These are phyloP conservation scores for Helobdella robusta DNA, from an alignment of 2,888 invertebrate species.

Conservation along the genomic window DNA sequence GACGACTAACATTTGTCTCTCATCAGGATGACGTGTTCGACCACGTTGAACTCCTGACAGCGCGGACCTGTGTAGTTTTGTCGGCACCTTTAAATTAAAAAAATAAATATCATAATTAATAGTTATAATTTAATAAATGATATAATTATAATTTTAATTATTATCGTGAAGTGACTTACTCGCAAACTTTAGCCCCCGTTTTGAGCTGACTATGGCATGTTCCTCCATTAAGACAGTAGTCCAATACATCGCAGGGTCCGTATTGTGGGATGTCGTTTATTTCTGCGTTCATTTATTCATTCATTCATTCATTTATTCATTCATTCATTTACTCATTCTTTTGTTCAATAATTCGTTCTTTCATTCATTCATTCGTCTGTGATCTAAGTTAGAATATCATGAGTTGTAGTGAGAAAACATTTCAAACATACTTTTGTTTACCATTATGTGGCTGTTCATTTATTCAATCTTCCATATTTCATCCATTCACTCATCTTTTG, in stretches of 20 bases:
- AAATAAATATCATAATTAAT: not conserved
- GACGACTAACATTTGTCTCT: slow-evolving; percentile 11
- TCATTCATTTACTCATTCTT: no score
- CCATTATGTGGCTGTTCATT: no score
- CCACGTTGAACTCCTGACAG: slow-evolving; percentile 22
- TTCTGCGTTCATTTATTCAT: no score
- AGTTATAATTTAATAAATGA: not conserved
- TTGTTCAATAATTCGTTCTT: no score
- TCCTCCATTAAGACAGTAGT: slow-evolving; percentile 25
- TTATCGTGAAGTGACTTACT: slow-evolving; percentile 13
- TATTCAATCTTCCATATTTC: no score
- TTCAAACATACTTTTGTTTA: not conserved
- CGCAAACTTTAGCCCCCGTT: slow-evolving; percentile 19
- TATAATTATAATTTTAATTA: not conserved
- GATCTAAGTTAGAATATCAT: not conserved
- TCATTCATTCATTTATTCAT: no score
- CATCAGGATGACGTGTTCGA: slow-evolving; percentile 15
- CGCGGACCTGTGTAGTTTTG: slow-evolving; percentile 21
- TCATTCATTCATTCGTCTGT: no score
- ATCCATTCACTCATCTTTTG: no score
- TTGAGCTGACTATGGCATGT: slow-evolving; percentile 14
- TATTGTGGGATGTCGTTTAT: no score
- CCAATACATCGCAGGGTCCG: no score
- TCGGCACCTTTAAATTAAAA: slow-evolving; percentile 8
- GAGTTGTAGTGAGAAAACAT: not conserved